Evolutionary conservation across 1,140 invertebrate species (phyloP), one percentile per base, ranked within the genome.

Genomic region (Neelides sp.): DNA sequence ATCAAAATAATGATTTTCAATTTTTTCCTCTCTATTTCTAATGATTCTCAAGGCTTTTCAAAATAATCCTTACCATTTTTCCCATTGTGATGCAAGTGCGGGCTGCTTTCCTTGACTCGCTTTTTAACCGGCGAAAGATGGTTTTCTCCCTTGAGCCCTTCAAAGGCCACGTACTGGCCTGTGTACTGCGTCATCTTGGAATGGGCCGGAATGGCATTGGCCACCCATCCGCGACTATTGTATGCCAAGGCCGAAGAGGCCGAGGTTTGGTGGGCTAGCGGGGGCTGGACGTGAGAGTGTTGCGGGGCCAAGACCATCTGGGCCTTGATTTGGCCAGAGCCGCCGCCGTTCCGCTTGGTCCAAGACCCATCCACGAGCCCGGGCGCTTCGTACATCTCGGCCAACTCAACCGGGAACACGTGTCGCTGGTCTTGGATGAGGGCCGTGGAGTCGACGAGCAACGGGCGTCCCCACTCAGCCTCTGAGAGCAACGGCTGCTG

Each of bases 111-210:
- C 65, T 96, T 96, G 5, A 95, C 91, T n/a, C 92, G 74, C 68
- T 97, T 97, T 71, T 97, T 97, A 2, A 96, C 90, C 1, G 93
- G 93, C 62, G 88, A 94, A 50, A 96, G 70, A 63, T 96, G 91
- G 24, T 52, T 54, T 19, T 61, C 59, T 22, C 50, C 55, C 41
- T 58, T 58, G n/a, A 49, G 23, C 7, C 54, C 72, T 69, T 64
- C 71, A 64, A 53, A 65, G 22, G 50, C 39, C 35, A 57, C 34
- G 35, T 59, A 56, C 46, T 57, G 55, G 27, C 40, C 32, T 10
- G 24, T 12, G 22, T 59, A 55, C 32, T 55, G 58, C 26, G 55
- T 52, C 7, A 55, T 34, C 28, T 57, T 61, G 0, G 59, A 55
- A 32, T 61, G 59, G 1, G 59, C 59, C 8, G 59, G 59, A 22